A percentile compares a stretch with the other conserved stretches of the same genome.
Conservation (phyloP, 2,888 invertebrate species). For the Trichopria drosophilae region DNA sequence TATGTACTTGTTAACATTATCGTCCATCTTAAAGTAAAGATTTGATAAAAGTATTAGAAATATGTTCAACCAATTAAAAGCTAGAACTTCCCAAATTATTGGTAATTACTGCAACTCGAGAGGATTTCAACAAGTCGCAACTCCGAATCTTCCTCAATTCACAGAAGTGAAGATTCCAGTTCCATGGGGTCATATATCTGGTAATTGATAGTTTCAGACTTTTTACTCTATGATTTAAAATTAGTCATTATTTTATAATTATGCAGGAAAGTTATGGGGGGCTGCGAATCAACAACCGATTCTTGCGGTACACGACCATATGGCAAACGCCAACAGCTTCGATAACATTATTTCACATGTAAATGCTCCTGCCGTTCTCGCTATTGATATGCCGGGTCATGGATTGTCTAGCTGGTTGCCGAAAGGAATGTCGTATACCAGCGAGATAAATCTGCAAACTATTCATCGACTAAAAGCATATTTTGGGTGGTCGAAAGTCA, state of each 20-base stretch:
- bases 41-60: no score
- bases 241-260: no score
- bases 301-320: conserved; percentile 74
- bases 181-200: conserved; percentile 79
- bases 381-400: conserved; percentile 69
- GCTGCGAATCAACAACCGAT: conserved; percentile 66
- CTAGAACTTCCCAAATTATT: no score
- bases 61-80: no score
- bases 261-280: conserved; percentile 69
- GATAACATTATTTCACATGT: conserved; percentile 69
- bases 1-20: no score
- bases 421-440: conserved; percentile 62
- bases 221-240: no score
- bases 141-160: no score
- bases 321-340: conserved; percentile 76
- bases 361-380: conserved; percentile 66
- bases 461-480: conserved; percentile 65
- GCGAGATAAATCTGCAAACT: conserved; percentile 56
- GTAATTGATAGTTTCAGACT: no score
- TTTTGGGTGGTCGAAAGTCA: conserved; percentile 64
- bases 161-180: conserved; percentile 77
- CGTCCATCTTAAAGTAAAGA: no score
- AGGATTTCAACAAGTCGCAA: no score
- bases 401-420: conserved; percentile 72
- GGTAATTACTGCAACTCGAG: no score